These are phyloP conservation scores for Acanthosepion esculentum DNA, from an alignment of 2,888 invertebrate species.

Conservation along the genomic window DNA sequence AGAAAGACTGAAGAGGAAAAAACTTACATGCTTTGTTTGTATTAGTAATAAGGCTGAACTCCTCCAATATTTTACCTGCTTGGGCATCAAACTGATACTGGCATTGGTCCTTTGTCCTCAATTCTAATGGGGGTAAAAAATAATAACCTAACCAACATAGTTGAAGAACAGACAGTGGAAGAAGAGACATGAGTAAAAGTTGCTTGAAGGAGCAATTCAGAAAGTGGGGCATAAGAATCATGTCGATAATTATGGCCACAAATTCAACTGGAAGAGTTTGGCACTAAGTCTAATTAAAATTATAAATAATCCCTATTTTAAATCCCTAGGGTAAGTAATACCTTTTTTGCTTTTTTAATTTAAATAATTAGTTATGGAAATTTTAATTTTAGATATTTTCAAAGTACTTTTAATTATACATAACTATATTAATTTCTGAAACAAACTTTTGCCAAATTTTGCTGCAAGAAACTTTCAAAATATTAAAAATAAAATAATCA, in stretches of 20 bases:
- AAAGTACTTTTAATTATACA: not conserved
- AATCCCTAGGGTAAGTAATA: not conserved
- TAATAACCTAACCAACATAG: not conserved
- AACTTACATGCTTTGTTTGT: slow-evolving; percentile 33
- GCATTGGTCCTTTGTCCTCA: slow-evolving; percentile 33
- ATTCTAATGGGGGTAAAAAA: slow-evolving; percentile 33
- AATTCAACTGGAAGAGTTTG: not conserved
- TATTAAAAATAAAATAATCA: too few species aligned
- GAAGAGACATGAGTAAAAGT: not conserved
- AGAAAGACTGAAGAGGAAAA: not conserved
- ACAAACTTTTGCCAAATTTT: too few species aligned
- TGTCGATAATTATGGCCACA: not conserved
- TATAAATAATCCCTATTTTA: not conserved
- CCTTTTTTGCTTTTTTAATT: not conserved
- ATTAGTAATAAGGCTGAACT: slow-evolving; percentile 20
- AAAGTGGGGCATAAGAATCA: not conserved
- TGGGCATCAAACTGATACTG: slow-evolving; percentile 33
- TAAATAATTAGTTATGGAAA: not conserved
- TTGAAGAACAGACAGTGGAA: not conserved
- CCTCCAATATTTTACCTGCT: slow-evolving; percentile 33
- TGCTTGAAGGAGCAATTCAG: not conserved
- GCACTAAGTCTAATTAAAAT: not conserved
- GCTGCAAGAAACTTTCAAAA: too few species aligned
- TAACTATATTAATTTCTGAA: not conserved
- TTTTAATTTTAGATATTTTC: not conserved